phyloP scores from a whole-genome alignment of 2,797 vertebrate species.

The Phoeniculus purpureus region DNA sequence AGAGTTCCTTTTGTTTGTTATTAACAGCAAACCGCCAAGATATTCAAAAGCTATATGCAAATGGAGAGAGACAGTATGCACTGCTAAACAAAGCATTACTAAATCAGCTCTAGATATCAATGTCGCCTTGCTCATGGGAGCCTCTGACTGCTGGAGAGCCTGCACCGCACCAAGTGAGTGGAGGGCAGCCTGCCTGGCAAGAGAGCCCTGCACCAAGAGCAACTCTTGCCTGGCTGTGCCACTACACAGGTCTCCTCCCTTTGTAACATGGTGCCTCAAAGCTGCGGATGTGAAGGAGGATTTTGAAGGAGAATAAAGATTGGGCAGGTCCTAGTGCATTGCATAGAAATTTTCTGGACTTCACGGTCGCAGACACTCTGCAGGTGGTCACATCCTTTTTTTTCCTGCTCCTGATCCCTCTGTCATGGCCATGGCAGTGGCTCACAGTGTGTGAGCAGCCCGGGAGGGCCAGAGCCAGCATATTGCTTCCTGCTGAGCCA shows the following conservation, averaged over 20 bases:
- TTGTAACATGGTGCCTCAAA: background rate
- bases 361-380: fast-evolving
- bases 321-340: too few species aligned
- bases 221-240: background rate
- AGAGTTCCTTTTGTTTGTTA: conserved; percentile 47
- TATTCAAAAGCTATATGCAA: background rate
- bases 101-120: background rate
- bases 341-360: background rate
- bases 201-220: background rate
- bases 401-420: background rate
- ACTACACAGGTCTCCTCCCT: background rate
- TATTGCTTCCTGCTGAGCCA: background rate
- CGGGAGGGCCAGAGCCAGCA: background rate
- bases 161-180: background rate
- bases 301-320: background rate
- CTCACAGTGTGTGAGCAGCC: background rate
- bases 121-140: background rate
- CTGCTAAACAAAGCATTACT: background rate
- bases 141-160: background rate
- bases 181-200: background rate
- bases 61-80: background rate
- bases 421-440: background rate
- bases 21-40: background rate
- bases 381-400: background rate
- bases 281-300: background rate